Percentiles rank a stretch among this genome's conserved stretches.
phyloP scores from a whole-genome alignment of 2,888 invertebrate genomes.

The Cephus nigrinus region DNA sequence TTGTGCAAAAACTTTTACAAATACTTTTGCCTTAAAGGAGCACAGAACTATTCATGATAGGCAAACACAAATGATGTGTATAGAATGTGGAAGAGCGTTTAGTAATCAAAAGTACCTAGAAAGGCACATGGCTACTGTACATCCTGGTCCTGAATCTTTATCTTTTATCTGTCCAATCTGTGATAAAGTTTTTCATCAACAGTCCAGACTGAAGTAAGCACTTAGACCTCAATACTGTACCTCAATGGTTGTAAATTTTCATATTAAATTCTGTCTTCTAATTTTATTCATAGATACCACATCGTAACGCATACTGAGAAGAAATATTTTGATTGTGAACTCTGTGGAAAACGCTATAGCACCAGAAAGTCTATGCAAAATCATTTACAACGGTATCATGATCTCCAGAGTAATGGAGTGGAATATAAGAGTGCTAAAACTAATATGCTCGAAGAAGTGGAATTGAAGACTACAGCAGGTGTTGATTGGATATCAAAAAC shows the following conservation, averaged over 20 bases:
- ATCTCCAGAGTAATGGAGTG: slow-evolving; percentile 12
- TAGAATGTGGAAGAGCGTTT: slow-evolving; percentile 69
- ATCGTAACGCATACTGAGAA: slow-evolving; percentile 68
- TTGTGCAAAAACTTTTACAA: slow-evolving; percentile 70
- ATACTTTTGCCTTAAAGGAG: slow-evolving; percentile 69
- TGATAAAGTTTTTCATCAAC: slow-evolving; percentile 62
- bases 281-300: slow-evolving; percentile 56
- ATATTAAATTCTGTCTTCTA: slow-evolving; percentile 27
- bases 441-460: not conserved
- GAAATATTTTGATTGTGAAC: slow-evolving; percentile 69
- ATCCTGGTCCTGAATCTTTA: slow-evolving; percentile 56
- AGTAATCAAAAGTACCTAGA: slow-evolving; percentile 69
- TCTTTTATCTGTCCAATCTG: slow-evolving; percentile 68
- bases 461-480: not conserved
- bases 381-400: slow-evolving; percentile 68
- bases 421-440: not conserved
- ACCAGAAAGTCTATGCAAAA: slow-evolving; percentile 67
- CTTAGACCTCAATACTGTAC: slow-evolving; percentile 14
- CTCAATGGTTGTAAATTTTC: not conserved
- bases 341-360: slow-evolving; percentile 68
- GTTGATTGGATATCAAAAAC: not conserved
- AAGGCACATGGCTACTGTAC: slow-evolving; percentile 68
- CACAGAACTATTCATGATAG: slow-evolving; percentile 68
- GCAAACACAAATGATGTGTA: slow-evolving; percentile 65
- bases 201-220: slow-evolving; percentile 58